Evolutionary conservation across 2,797 vertebrate species (phyloP).

Genomic region (Alca torda): DNA sequence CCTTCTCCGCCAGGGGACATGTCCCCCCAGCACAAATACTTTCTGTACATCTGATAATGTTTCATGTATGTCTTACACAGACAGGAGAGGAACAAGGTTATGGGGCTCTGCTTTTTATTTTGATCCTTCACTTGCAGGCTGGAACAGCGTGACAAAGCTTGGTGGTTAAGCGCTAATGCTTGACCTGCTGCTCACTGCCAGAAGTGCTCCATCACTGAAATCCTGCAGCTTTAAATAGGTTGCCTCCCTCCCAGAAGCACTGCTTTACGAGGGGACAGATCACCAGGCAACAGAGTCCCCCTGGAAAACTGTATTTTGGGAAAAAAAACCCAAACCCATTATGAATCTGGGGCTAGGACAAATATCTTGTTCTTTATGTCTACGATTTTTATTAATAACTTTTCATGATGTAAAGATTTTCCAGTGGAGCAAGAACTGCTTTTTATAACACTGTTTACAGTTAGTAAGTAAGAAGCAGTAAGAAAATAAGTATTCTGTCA

Average conservation of each 20-base stretch:
- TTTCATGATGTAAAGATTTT: background rate
- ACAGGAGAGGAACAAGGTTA: accelerated
- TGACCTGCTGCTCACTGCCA: background rate
- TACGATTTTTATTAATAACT: background rate
- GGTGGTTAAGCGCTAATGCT: background rate
- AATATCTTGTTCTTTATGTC: background rate
- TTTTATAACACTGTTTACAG: background rate
- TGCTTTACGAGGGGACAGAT: background rate
- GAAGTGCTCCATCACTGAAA: background rate
- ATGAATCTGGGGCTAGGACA: background rate
- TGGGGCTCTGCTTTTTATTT: background rate
- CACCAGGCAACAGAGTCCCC: background rate
- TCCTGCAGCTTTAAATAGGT: background rate
- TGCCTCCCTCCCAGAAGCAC: background rate
- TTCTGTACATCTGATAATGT: background rate
- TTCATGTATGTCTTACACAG: background rate
- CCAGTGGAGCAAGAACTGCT: background rate
- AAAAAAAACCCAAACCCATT: background rate
- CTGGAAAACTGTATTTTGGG: background rate
- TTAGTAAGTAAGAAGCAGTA: background rate
- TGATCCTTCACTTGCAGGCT: background rate
- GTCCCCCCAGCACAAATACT: background rate
- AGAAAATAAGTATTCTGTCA: background rate
- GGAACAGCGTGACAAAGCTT: background rate
- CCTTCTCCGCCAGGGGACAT: background rate